Evolutionary conservation across 64 coral and sea anemone genomes (phyloP).

Genomic region (Hydrozoanthus tunicans): DNA sequence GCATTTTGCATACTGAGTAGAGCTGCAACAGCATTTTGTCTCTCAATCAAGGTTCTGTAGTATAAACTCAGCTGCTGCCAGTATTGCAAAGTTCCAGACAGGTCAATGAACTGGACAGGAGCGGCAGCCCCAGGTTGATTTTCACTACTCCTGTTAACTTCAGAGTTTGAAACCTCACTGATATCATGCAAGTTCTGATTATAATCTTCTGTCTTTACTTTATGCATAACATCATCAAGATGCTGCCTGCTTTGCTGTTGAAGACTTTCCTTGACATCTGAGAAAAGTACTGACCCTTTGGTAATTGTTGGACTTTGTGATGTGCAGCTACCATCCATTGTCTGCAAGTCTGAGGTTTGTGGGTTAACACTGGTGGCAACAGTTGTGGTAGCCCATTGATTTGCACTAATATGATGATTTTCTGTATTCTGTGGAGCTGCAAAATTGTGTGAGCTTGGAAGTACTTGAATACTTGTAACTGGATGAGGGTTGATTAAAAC

Average conservation of each 20-base stretch:
- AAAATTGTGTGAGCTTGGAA: neutral
- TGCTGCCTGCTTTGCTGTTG: slow-evolving; percentile 14
- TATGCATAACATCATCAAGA: slow-evolving; percentile 13
- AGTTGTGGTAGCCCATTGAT: neutral
- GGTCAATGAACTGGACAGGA: slow-evolving; percentile 85
- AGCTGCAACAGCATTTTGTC: slow-evolving; percentile 61
- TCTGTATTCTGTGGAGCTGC: neutral
- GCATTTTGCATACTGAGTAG: slow-evolving; percentile 53
- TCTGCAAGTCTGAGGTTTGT: neutral
- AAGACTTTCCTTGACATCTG: neutral
- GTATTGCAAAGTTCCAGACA: slow-evolving; percentile 80
- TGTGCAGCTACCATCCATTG: neutral
- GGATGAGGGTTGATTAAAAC: neutral
- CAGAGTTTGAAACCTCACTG: neutral
- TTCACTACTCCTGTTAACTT: neutral
- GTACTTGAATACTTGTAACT: neutral
- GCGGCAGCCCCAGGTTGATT: neutral
- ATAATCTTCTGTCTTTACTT: slow-evolving; percentile 49
- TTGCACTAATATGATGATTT: neutral
- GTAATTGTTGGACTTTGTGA: neutral
- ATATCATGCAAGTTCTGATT: neutral
- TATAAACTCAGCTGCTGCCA: slow-evolving; percentile 88
- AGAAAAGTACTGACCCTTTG: neutral
- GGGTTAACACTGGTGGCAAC: neutral
- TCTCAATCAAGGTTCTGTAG: slow-evolving; percentile 63